A percentile compares a stretch with the other conserved stretches of the same genome.
Evolutionary conservation across 2,888 invertebrate genomes (phyloP).

Genomic region (Lepeophtheirus nordmannii): DNA sequence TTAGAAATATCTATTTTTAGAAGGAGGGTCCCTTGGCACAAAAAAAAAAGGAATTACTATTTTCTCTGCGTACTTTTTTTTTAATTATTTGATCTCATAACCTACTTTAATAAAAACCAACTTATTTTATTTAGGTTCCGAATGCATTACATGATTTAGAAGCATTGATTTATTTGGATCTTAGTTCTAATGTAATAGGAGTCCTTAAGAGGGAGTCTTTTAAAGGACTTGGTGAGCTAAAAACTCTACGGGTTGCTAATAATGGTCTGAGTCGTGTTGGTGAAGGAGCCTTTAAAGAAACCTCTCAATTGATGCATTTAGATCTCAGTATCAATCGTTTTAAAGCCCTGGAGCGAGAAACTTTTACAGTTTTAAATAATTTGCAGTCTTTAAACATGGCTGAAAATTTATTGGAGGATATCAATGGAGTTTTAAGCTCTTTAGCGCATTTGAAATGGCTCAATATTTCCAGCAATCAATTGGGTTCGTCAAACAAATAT

Average conservation of each 20-base stretch:
- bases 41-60: too few relatives aligned
- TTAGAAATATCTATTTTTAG: too few relatives aligned
- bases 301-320: slow-evolving; percentile 39
- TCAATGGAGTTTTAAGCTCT: slow-evolving; percentile 60
- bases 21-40: too few relatives aligned
- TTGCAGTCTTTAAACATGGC: slow-evolving; percentile 36
- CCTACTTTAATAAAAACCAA: too few relatives aligned
- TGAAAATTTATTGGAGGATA: slow-evolving; percentile 47
- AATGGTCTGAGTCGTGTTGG: slow-evolving; percentile 19
- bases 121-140: slow-evolving; percentile 2
- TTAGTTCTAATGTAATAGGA: slow-evolving; percentile 17
- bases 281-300: slow-evolving; percentile 16
- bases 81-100: too few relatives aligned
- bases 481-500: slow-evolving; percentile 25
- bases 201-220: slow-evolving; percentile 19
- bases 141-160: slow-evolving; percentile 6
- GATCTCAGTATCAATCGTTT: slow-evolving; percentile 65
- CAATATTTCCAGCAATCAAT: slow-evolving; percentile 44
- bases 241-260: not conserved
- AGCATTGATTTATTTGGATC: slow-evolving; percentile 7
- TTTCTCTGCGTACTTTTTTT: too few relatives aligned
- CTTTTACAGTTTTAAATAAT: slow-evolving; percentile 55
- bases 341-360: slow-evolving; percentile 56
- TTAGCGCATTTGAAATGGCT: slow-evolving; percentile 33
- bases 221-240: slow-evolving; percentile 2